Percentiles rank a stretch among this genome's conserved stretches.
Conservation (phyloP, 2,888 invertebrate genomes). For the Eristalinus aeneus region DNA sequence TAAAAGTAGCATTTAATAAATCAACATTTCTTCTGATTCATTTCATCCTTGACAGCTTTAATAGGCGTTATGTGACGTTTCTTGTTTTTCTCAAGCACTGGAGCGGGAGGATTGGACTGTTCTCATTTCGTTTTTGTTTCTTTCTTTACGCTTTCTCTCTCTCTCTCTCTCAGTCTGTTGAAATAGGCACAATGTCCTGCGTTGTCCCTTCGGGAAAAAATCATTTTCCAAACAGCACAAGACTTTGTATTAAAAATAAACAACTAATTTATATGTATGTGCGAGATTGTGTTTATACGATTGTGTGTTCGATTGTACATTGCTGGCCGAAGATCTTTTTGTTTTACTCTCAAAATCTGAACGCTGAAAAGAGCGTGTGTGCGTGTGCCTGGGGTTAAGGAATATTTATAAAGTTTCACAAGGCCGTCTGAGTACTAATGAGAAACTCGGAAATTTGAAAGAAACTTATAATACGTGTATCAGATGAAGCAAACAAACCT, state of each 20-base stretch:
- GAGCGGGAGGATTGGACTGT: slow-evolving; percentile 15
- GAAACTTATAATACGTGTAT: not conserved
- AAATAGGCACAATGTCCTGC: slow-evolving; percentile 30
- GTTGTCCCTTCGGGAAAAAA: slow-evolving; percentile 31
- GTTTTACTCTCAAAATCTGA: slow-evolving; percentile 26
- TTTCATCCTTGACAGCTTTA: slow-evolving; percentile 66
- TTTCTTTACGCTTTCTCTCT: not conserved
- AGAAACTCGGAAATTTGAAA: too few relatives aligned
- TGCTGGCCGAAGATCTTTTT: slow-evolving; percentile 30
- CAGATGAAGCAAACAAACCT: not conserved
- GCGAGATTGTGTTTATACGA: too few relatives aligned
- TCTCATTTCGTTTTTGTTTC: not conserved
- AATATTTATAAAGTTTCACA: slow-evolving; percentile 27
- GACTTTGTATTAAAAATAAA: slow-evolving; percentile 26
- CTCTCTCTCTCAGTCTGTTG: not conserved
- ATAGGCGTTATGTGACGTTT: slow-evolving; percentile 66
- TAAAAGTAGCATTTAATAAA: slow-evolving; percentile 69
- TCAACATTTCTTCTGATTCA: slow-evolving; percentile 68
- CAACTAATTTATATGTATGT: not conserved
- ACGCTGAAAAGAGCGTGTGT: slow-evolving; percentile 4
- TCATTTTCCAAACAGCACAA: slow-evolving; percentile 8
- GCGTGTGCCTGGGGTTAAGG: slow-evolving; percentile 16
- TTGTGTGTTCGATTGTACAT: not conserved
- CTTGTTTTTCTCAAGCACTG: slow-evolving; percentile 37
- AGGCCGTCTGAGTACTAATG: slow-evolving; percentile 38